Conservation (phyloP, 2,888 invertebrate species). For the Caenorhabditis sulstoni region DNA sequence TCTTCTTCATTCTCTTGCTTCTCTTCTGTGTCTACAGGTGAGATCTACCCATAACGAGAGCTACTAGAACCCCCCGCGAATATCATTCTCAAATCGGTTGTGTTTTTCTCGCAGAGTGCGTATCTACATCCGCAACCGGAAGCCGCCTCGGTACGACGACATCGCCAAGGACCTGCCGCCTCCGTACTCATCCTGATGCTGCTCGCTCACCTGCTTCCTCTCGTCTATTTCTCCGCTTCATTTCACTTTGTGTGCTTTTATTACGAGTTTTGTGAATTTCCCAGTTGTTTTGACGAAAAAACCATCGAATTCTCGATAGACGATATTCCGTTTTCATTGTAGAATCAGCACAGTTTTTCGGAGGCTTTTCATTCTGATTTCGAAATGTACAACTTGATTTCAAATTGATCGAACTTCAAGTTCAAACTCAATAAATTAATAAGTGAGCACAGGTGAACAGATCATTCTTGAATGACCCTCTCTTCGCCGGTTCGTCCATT, state of each 20-base stretch:
- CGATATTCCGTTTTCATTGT: slow-evolving; percentile 3
- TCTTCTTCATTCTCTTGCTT: slow-evolving; percentile 28
- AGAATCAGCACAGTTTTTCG: background rate
- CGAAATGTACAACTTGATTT: background rate
- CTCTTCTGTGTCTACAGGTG: slow-evolving; percentile 41
- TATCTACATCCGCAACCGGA: slow-evolving; percentile 40
- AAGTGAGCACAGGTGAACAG: too few species aligned
- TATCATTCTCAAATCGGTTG: too few species aligned
- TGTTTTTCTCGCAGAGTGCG: slow-evolving; percentile 40
- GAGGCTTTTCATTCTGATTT: background rate
- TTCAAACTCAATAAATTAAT: slow-evolving; percentile 17
- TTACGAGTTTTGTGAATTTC: slow-evolving; percentile 46
- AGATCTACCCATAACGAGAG: too few species aligned
- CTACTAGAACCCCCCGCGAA: background rate
- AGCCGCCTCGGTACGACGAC: slow-evolving; percentile 60
- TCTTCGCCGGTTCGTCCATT: slow-evolving; percentile 60
- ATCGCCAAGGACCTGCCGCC: slow-evolving; percentile 61
- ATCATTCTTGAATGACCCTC: slow-evolving; percentile 59
- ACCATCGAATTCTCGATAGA: slow-evolving; percentile 11
- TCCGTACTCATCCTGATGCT: slow-evolving; percentile 45
- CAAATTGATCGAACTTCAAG: background rate
- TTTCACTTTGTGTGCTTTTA: slow-evolving; percentile 47
- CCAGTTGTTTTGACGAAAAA: slow-evolving; percentile 22
- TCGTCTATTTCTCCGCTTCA: slow-evolving; percentile 18
- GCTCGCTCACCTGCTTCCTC: background rate